Evolutionary conservation across 1,140 invertebrate genomes (phyloP).

Genomic region (Bombus fervidus): DNA sequence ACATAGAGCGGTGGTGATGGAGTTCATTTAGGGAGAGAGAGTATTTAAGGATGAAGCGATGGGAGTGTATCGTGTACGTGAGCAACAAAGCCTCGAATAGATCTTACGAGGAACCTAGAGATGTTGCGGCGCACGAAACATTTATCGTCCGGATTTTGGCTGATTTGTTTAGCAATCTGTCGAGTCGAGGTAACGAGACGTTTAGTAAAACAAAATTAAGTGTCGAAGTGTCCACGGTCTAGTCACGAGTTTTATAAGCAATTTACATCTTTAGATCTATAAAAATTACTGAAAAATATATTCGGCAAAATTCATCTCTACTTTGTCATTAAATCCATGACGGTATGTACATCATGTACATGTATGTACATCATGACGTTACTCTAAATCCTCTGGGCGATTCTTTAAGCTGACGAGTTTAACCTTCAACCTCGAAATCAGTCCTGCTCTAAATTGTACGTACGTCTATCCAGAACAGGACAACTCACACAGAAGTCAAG

Average conservation of each 20-base stretch:
- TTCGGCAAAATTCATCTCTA: no score
- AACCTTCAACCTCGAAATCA: not conserved
- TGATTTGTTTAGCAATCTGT: not conserved
- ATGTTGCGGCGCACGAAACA: no score
- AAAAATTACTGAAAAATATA: no score
- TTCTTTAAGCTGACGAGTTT: not conserved
- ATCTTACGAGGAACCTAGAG: not conserved
- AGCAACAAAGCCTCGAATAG: conserved; percentile 7
- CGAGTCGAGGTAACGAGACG: not conserved
- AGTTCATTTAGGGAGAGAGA: not conserved
- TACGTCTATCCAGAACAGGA: no score
- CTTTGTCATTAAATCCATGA: no score
- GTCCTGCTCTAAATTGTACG: no score
- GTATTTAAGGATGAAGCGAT: not conserved
- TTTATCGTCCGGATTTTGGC: not conserved
- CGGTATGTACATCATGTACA: not conserved
- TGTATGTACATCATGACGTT: not conserved
- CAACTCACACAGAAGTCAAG: no score
- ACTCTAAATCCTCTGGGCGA: not conserved
- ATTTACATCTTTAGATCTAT: no score
- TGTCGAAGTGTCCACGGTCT: no score
- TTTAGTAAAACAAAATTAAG: not conserved
- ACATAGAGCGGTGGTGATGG: not conserved
- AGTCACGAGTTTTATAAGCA: no score
- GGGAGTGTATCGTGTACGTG: not conserved